Percentiles rank a stretch among this genome's conserved stretches.
These are phyloP conservation scores for Steromphala cineraria DNA, from an alignment of 2,888 invertebrate species.

Conservation along the genomic window DNA sequence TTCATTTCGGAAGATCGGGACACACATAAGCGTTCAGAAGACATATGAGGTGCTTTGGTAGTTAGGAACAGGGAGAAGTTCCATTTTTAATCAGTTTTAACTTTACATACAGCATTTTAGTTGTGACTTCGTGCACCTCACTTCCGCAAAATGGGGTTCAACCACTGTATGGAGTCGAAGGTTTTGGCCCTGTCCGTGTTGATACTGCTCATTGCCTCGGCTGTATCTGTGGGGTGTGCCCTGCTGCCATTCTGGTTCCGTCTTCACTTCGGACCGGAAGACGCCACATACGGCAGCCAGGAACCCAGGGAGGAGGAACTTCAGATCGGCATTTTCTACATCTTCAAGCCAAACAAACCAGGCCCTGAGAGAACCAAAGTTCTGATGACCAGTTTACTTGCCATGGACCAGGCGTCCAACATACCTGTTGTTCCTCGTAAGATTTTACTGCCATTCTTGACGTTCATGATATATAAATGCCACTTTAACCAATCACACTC, in stretches of 20 bases:
- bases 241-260: slow-evolving; percentile 43
- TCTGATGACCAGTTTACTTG: slow-evolving; percentile 42
- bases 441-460: background rate
- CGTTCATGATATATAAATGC: no score
- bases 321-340: slow-evolving; percentile 48
- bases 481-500: no score
- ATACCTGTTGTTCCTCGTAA: slow-evolving; percentile 50
- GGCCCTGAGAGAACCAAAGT: slow-evolving; percentile 32
- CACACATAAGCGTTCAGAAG: background rate
- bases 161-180: slow-evolving; percentile 34
- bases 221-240: slow-evolving; percentile 15
- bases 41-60: background rate
- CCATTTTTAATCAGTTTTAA: no score
- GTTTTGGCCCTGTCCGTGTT: slow-evolving; percentile 32
- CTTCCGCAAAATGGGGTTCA: background rate
- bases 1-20: background rate
- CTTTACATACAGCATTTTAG: no score
- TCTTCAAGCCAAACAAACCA: slow-evolving; percentile 27
- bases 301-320: slow-evolving; percentile 28
- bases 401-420: slow-evolving; percentile 46
- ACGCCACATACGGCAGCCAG: slow-evolving; percentile 44
- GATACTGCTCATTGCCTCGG: slow-evolving; percentile 24
- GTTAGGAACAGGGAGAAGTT: no score
- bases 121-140: background rate
- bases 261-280: slow-evolving; percentile 24